Base-by-base conservation (phyloP, 2,113 vertebrate species). In the Lophochroa leadbeateri region DNA sequence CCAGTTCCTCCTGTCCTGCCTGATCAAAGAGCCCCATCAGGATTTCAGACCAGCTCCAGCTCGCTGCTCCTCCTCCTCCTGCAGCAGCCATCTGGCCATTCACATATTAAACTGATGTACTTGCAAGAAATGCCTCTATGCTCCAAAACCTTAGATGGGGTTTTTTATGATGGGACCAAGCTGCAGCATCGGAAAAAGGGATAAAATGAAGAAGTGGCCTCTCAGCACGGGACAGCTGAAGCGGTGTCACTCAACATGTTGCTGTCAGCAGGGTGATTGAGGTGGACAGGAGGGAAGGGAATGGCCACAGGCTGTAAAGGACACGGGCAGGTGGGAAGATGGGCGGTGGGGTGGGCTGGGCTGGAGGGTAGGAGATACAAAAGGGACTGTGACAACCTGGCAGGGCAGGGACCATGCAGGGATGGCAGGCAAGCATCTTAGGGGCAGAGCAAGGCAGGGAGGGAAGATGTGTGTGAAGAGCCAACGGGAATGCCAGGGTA, bases 181-280 rank as follows among this genome's bases (percentile, higher is more conserved):
- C 83, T 58, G 49, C 53, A 16, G 61, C 65, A 50, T 96, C 11
- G 15, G 90, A 84, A 95, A 97, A 96, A 67, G 10, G 86, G 86
- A 82, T 69, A 86, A 95, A 94, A 92, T 3, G 35, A 80, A 88
- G 75, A 29, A 43, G 49, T 78, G 58, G 18, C 95, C 86, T 93
- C 83, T 88, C 71, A 17, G 91, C 52, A 20, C 0, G 14, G 94
- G 98, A 99, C 99, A 99, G 99, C 99, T 99, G 99, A 99, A 88
- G 98, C 97, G 93, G 98, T 98, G 98, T 99, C 98, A 99, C 98
- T 98, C 98, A 98, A 98, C 94, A 94, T 97, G 96, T 97, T 90
- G 90, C 98, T 99, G 99, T 99, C 99, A 99, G 86, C 67, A 85
- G 70, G 77, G 97, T 99, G 99, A 99, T 99, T 99, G 99, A 99